Evolutionary conservation across 2,797 vertebrate genomes (phyloP).

Genomic region (Ambastaia sidthimunki): DNA sequence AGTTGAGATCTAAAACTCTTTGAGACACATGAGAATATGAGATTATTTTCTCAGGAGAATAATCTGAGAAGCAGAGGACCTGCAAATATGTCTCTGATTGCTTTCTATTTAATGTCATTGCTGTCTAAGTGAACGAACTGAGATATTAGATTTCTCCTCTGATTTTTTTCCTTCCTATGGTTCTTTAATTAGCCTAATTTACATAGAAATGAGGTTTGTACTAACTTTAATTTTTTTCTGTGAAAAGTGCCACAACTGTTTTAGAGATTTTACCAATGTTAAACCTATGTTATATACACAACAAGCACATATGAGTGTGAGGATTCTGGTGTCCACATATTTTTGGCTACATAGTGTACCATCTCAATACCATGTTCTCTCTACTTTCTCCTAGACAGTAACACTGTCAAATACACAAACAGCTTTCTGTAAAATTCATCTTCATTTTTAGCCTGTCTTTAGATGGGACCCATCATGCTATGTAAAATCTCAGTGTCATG

Average conservation of each 20-base stretch:
- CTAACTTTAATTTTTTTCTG: not conserved
- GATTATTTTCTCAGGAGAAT: no score
- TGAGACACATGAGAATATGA: no score
- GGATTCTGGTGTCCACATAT: not conserved
- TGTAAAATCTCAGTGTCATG: constrained; percentile 17
- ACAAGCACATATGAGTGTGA: not conserved
- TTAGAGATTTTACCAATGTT: not conserved
- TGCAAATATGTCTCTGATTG: no score
- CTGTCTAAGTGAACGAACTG: not conserved
- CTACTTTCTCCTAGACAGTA: not conserved
- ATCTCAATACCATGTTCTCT: not conserved
- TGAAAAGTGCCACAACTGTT: not conserved
- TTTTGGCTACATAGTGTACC: not conserved
- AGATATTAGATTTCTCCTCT: not conserved
- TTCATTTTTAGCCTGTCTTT: constrained; percentile 25
- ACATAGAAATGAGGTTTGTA: not conserved
- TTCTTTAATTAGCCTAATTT: not conserved
- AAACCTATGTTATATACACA: not conserved
- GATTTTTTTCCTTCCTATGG: not conserved
- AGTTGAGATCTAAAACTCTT: no score
- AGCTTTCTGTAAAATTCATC: constrained; percentile 18
- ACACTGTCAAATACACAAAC: not conserved
- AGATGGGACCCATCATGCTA: not conserved
- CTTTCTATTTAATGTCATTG: not conserved
- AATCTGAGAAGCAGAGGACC: no score